Evolutionary conservation across 2,113 vertebrate genomes (phyloP), one percentile per base, ranked within the genome.

Genomic region (Ictalurus furcatus): DNA sequence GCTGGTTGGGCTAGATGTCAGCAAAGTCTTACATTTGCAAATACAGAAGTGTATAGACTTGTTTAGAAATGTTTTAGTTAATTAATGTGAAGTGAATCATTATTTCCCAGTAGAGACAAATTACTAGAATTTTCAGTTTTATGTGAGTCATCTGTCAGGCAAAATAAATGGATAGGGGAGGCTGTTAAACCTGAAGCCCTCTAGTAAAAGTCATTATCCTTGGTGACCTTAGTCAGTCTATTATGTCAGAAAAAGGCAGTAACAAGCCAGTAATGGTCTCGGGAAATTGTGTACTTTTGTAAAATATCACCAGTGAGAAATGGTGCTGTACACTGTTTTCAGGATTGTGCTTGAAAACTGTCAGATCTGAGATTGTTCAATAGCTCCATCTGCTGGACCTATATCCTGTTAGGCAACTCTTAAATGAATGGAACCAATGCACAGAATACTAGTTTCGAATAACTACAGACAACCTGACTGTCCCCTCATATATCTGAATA

Each of bases 1-100:
- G 37, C 82, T 86, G 80, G 87, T 85, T 91, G 44, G 84, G 30
- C 89, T 87, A 54, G 84, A 79, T 81, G 73, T 90, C 19, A 58
- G 21, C 52, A 30, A 56, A 19, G 44, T 52, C 44, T 21, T 16
- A 34, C 61, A 21, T 71, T 28, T 79, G 52, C 54, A 58, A 30
- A 59, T 58, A 76, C 80, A 58, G 65, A 44, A 8, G 78, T 69
- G 63, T 54, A 71, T 19, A 48, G 44, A 84, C 59, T 34, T 86
- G 88, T 86, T 88, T 88, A 52, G 48, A 85, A 71, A 58, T 48
- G 56, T 58, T 73, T 65, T 87, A 44, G 80, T 25, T 8, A 87
- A 80, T 85, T 61, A 25, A 44, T 30, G 40, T 73, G 54, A 52
- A 81, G 23, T 74, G 59, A 13, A 52, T 54, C 21, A 79, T 74